These are phyloP conservation scores for Lordiphosa fenestrarum DNA, from an alignment of 2,888 invertebrate genomes.

Conservation along the genomic window DNA sequence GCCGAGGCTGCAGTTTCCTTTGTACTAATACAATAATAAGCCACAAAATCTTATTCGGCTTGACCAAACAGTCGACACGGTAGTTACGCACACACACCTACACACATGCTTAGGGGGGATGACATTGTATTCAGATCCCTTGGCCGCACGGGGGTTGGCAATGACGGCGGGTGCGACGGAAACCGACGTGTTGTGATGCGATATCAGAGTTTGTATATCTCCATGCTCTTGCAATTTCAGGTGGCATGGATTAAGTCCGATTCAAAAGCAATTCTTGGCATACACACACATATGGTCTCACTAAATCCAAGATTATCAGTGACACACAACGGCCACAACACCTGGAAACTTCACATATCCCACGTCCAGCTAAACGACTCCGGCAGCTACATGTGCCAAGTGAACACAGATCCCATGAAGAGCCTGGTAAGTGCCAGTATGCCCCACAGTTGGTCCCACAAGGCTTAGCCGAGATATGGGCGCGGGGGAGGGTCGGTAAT, in stretches of 20 bases:
- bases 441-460: background rate
- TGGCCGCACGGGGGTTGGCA: too few relatives aligned
- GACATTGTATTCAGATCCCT: too few relatives aligned
- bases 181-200: too few relatives aligned
- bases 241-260: conserved; percentile 96
- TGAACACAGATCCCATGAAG: conserved; percentile 94
- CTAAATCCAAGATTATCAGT: conserved; percentile 92
- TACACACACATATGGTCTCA: conserved; percentile 94
- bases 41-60: conserved; percentile 43
- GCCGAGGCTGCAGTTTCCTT: too few relatives aligned
- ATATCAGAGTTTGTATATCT: conserved; percentile 12
- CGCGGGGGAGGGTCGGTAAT: background rate
- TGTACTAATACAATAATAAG: conserved; percentile 44
- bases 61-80: conserved; percentile 20
- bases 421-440: conserved; percentile 85
- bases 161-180: too few relatives aligned
- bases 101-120: conserved; percentile 8
- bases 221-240: conserved; percentile 81
- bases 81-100: conserved; percentile 28
- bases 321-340: conserved; percentile 95
- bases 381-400: conserved; percentile 96
- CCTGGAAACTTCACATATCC: conserved; percentile 94
- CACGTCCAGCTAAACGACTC: conserved; percentile 95
- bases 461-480: background rate
- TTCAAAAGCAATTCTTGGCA: conserved; percentile 92